Base-by-base conservation (phyloP, 2,888 invertebrate species). In the Vesta saturnalis region DNA sequence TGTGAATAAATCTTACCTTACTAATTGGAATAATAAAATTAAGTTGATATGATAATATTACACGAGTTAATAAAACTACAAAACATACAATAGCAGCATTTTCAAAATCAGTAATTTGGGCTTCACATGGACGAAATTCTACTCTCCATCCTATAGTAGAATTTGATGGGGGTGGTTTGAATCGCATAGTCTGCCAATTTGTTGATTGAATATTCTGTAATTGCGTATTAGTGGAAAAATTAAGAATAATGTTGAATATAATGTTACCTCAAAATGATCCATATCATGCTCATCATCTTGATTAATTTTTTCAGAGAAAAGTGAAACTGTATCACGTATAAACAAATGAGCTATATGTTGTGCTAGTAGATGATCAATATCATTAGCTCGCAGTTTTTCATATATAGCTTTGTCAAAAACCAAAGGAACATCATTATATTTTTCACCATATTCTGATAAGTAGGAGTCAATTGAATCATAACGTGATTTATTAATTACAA, bases 121-220 rank as follows among this genome's bases (percentile, higher is more conserved):
- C 94, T 85, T 97, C 97, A 83, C 99, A 99, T 47, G 99, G 99
- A 22, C 99, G 91, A 87, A 99, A 99, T 87, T 99, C 99, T 0
- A 99, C 99, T 74, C 99, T 89, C 99, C 99, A 99, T 39, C 99
- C 99, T 79, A 99, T 99, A 58, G 94, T 88, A 6, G 96, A 95
- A 83, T 96, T 92, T 0, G 97, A 95, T 19, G 97, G 97, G 49
- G 99, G 99, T 23, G 98, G 98, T 86, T 99, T 99, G 86, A 99
- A 99, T 46, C 97, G 89, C 97, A 99, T 97, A 30, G 97, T 97
- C 86, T 99, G 98, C 99, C 99, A 99, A 86, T 99, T 99, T 22
- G 99, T 99, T 0, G 98, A 98, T 83, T 99, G 98, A 76, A 99
- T 97, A 83, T 99, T 99, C 94, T 95, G 83, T 1, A 83, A 71